Percentiles rank a stretch among this genome's conserved stretches.
Conservation (phyloP, 35 echinoderm and acorn worm species). For the Stichopus chloronotus region DNA sequence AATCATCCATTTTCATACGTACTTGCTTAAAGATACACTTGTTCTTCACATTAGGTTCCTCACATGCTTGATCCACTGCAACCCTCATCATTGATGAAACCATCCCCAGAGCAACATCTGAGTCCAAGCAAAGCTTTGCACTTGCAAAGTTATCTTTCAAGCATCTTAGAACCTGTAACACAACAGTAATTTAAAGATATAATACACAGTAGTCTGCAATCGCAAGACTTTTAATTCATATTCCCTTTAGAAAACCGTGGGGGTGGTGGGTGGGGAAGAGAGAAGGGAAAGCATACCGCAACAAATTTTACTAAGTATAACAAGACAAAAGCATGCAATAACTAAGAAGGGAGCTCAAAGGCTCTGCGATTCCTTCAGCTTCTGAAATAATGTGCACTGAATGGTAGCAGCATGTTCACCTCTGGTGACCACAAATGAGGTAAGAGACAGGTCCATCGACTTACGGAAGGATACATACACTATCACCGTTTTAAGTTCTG, state of each 20-base stretch:
- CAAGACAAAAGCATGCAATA: too few species aligned
- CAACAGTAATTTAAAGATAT: background rate
- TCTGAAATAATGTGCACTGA: too few species aligned
- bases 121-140: background rate
- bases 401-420: too few species aligned
- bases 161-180: constrained; percentile 2
- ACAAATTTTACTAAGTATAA: too few species aligned
- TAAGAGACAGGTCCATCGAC: too few species aligned
- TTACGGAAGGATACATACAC: too few species aligned
- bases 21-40: constrained; percentile 14
- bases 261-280: too few species aligned
- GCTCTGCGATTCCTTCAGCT: too few species aligned
- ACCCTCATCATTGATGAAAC: constrained; percentile 35
- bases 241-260: background rate
- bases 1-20: background rate
- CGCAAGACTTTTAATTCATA: background rate
- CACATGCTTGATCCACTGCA: background rate
- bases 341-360: too few species aligned
- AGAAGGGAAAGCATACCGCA: too few species aligned
- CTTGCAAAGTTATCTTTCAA: constrained; percentile 16
- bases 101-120: constrained; percentile 1
- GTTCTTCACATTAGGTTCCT: background rate
- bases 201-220: background rate
- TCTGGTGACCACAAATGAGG: too few species aligned
- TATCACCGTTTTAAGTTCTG: too few species aligned